Percentiles rank a stretch among this genome's conserved stretches.
These are phyloP conservation scores for Hylyphantes graminicola DNA, from an alignment of 1,140 invertebrate species.

Conservation along the genomic window DNA sequence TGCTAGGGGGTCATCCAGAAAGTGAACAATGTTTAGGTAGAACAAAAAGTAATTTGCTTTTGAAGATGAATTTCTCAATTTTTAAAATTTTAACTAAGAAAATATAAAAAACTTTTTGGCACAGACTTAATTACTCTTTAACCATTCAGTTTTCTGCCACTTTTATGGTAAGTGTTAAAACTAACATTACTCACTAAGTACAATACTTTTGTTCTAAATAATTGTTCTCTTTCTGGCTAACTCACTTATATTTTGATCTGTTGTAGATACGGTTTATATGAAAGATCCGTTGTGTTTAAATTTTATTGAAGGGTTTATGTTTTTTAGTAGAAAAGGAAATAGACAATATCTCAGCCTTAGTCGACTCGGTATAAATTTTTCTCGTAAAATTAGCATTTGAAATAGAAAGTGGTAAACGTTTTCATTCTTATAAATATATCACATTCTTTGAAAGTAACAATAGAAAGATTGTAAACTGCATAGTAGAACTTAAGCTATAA, in stretches of 20 bases:
- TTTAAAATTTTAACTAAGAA: too few species aligned
- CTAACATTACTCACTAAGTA: too few species aligned
- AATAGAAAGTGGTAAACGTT: constrained; percentile 12
- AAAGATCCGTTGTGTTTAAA: constrained; percentile 40
- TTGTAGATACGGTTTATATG: constrained; percentile 43
- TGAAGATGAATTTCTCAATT: too few species aligned
- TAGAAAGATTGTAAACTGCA: constrained; percentile 13
- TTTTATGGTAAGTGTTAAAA: too few species aligned
- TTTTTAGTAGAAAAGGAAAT: background rate
- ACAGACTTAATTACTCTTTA: too few species aligned
- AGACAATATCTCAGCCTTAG: constrained; percentile 4
- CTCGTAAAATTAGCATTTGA: constrained; percentile 25
- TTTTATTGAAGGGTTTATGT: background rate
- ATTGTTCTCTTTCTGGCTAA: too few species aligned
- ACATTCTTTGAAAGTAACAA: constrained; percentile 2
- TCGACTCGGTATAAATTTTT: background rate
- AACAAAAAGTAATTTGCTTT: too few species aligned
- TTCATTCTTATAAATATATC: constrained; percentile 14
- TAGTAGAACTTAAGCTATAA: too few species aligned
- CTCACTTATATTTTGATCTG: constrained; percentile 29
- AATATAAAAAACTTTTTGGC: too few species aligned
- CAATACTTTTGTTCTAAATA: too few species aligned
- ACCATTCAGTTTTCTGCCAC: too few species aligned
- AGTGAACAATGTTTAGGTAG: background rate
- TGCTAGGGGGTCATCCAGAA: constrained; percentile 16